phyloP scores from a whole-genome alignment of 1,140 invertebrate species.

The Capitella teleta region DNA sequence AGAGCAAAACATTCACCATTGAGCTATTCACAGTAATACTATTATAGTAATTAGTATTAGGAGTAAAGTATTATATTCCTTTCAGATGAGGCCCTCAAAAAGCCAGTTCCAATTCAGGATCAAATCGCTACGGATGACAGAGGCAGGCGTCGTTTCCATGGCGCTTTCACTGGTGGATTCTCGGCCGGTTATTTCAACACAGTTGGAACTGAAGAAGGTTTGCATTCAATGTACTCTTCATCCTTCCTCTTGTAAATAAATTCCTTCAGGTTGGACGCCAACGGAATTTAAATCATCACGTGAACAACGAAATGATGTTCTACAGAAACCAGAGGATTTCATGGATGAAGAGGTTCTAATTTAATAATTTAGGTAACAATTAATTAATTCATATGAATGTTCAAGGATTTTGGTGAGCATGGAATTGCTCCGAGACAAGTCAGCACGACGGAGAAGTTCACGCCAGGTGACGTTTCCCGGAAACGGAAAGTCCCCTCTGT shows the following conservation, averaged over 20 bases:
- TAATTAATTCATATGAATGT: background rate
- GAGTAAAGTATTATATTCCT: slow-evolving; percentile 7
- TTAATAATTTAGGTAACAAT: slow-evolving; percentile 9
- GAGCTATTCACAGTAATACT: background rate
- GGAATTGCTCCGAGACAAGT: slow-evolving; percentile 85
- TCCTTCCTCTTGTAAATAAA: no score
- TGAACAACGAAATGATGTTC: slow-evolving; percentile 6
- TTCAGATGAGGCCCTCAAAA: slow-evolving; percentile 62
- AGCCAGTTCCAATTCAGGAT: slow-evolving; percentile 72
- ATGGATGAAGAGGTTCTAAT: slow-evolving; percentile 87
- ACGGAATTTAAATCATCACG: slow-evolving; percentile 82
- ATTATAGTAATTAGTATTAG: background rate
- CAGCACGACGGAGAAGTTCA: slow-evolving; percentile 60
- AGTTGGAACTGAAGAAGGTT: slow-evolving; percentile 82
- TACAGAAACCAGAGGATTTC: slow-evolving; percentile 54
- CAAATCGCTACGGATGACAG: slow-evolving; percentile 81
- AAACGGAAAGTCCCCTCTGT: background rate
- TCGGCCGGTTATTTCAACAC: slow-evolving; percentile 96
- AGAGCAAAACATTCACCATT: background rate
- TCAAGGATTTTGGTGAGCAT: slow-evolving; percentile 75
- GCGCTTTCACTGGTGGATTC: slow-evolving; percentile 98
- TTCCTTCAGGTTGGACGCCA: slow-evolving; percentile 71
- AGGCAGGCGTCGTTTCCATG: slow-evolving; percentile 88
- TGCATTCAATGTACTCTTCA: no score
- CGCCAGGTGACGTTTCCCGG: slow-evolving; percentile 7